phyloP scores from a whole-genome alignment of 2,888 invertebrate genomes.

The Drepana falcataria region DNA sequence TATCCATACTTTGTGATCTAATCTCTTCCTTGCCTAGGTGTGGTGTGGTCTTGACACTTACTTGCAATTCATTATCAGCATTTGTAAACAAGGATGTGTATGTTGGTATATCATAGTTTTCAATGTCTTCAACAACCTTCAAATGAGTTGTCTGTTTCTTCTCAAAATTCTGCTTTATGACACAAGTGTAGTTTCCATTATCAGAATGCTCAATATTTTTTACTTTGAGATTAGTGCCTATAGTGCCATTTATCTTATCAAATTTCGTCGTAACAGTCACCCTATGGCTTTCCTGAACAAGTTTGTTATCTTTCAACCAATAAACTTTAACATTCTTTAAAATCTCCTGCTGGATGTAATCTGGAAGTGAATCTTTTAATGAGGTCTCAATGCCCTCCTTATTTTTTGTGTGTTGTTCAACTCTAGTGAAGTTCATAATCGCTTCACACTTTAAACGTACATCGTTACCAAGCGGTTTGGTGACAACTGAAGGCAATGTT shows the following conservation, averaged over 20 bases:
- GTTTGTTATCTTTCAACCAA: conserved; percentile 61
- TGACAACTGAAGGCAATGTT: conserved; percentile 49
- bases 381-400: conserved; percentile 58
- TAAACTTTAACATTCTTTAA: conserved; percentile 65
- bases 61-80: conserved; percentile 41
- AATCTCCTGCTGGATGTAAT: conserved; percentile 58
- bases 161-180: conserved; percentile 64
- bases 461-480: conserved; percentile 44
- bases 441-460: conserved; percentile 67
- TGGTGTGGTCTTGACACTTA: conserved; percentile 50
- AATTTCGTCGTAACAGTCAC: conserved; percentile 55
- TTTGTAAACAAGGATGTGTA: conserved; percentile 51
- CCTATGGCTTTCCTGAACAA: conserved; percentile 39
- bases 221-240: conserved; percentile 55
- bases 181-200: conserved; percentile 67
- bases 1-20: conserved; percentile 27
- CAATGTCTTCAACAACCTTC: conserved; percentile 77
- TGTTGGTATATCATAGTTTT: conserved; percentile 52
- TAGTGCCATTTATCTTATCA: conserved; percentile 60
- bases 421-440: conserved; percentile 63
- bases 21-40: conserved; percentile 51
- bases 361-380: conserved; percentile 57
- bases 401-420: conserved; percentile 60
- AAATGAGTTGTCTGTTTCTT: conserved; percentile 58
- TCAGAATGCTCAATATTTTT: conserved; percentile 46